Evolutionary conservation across 30 jellyfish, hydroid and myxozoan species (phyloP).

Genomic region (Turritopsis rubra): DNA sequence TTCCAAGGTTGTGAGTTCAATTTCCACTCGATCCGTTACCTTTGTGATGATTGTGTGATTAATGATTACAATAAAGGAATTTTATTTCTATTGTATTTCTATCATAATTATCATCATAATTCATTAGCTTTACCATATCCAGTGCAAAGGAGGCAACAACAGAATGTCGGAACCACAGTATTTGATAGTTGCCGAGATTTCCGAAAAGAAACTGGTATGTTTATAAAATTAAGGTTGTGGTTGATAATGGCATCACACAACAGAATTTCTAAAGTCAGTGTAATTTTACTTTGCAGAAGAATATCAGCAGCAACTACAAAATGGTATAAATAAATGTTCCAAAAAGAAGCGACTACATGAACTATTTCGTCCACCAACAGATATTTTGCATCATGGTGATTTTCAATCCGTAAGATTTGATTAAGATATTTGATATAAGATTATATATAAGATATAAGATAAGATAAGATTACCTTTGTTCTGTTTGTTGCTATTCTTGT

Average conservation of each 20-base stretch:
- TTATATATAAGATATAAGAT: too few species aligned
- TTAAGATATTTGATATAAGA: background rate
- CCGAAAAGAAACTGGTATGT: constrained; percentile 74
- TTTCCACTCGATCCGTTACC: too few species aligned
- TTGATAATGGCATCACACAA: too few species aligned
- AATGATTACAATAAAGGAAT: too few species aligned
- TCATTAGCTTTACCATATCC: constrained; percentile 75
- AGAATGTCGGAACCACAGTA: constrained; percentile 36
- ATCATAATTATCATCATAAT: too few species aligned
- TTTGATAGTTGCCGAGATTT: constrained; percentile 90
- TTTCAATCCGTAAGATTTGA: constrained; percentile 18
- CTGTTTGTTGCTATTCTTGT: too few species aligned
- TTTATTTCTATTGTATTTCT: too few species aligned
- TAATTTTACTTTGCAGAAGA: constrained; percentile 52
- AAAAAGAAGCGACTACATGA: constrained; percentile 66
- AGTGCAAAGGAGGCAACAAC: constrained; percentile 39
- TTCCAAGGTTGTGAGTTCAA: too few species aligned
- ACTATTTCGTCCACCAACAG: constrained; percentile 36
- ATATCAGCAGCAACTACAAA: constrained; percentile 39
- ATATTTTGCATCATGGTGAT: constrained; percentile 23
- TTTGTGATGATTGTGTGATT: too few species aligned
- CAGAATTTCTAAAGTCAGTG: too few species aligned
- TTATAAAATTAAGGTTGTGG: background rate
- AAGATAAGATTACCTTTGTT: too few species aligned
- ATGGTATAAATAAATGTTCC: background rate